phyloP scores from a whole-genome alignment of 2,113 vertebrate species.

The Tapirus terrestris region DNA sequence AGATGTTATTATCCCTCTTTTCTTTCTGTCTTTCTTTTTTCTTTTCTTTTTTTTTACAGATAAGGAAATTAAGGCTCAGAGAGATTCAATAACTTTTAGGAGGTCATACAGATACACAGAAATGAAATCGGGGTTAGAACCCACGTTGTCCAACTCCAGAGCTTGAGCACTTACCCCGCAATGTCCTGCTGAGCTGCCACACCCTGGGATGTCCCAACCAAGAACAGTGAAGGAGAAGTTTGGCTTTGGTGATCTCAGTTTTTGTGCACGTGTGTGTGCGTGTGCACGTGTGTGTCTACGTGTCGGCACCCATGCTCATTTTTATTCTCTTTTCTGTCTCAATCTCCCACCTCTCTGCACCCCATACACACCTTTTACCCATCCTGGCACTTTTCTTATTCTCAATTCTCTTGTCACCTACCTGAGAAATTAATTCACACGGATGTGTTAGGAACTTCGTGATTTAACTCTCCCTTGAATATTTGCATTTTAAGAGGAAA shows the following conservation, averaged over 20 bases:
- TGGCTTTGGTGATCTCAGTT: neutral
- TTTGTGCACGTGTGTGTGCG: accelerated
- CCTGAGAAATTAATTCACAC: constrained; percentile 28
- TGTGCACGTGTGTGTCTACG: neutral
- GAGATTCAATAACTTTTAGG: neutral
- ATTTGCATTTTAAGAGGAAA: constrained; percentile 43
- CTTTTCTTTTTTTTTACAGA: neutral
- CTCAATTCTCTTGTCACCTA: neutral
- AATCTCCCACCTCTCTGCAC: neutral
- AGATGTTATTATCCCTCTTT: neutral
- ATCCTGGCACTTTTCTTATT: neutral
- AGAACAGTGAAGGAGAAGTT: neutral
- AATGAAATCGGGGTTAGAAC: neutral
- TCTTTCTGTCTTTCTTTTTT: neutral
- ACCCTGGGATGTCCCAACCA: neutral
- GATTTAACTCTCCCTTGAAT: neutral
- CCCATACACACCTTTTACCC: neutral
- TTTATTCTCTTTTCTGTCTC: neutral
- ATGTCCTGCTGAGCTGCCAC: neutral
- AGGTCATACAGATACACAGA: neutral
- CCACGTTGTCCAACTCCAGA: neutral
- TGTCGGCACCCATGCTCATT: neutral
- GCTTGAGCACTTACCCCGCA: neutral
- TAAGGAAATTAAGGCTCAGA: neutral
- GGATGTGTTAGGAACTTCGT: constrained; percentile 16